Evolutionary conservation across 64 coral and sea anemone genomes (phyloP).

Genomic region (Montipora efflorescens): DNA sequence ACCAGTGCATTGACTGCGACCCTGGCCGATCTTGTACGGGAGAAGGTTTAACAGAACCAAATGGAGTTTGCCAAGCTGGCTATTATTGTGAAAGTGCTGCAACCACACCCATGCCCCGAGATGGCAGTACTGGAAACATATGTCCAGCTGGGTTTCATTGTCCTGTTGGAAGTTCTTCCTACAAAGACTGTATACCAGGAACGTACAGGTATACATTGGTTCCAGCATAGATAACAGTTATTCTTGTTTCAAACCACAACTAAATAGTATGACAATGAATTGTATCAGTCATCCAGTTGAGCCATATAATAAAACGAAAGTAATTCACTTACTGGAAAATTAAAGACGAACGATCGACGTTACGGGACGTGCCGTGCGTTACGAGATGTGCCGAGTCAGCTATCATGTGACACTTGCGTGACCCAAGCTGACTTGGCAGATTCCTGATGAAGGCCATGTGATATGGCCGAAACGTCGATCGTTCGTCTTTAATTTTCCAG

Average conservation of each 20-base stretch:
- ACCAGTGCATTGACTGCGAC: conserved; percentile 76
- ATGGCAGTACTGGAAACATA: conserved; percentile 86
- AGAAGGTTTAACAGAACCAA: conserved; percentile 77
- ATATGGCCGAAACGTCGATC: no score
- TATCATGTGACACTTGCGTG: no score
- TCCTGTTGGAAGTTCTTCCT: conserved; percentile 70
- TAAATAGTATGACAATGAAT: not conserved
- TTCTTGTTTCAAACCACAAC: not conserved
- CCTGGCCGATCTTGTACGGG: conserved; percentile 91
- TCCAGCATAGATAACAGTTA: not conserved
- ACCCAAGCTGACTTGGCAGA: no score
- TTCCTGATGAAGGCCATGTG: no score
- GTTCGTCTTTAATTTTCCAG: no score
- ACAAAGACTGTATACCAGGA: conserved; percentile 68
- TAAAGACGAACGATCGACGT: no score
- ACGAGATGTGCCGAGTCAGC: no score
- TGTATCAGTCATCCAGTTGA: no score
- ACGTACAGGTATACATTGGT: conserved; percentile 80
- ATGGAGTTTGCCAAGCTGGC: conserved; percentile 84
- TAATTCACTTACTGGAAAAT: no score
- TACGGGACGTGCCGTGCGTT: no score
- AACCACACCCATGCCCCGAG: conserved; percentile 78
- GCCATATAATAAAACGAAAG: no score
- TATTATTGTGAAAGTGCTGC: conserved; percentile 74
- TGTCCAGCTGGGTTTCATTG: conserved; percentile 86